A percentile compares a stretch with the other conserved stretches of the same genome.
Evolutionary conservation across 2,888 invertebrate species (phyloP).

Genomic region (Cheilosia urbana): DNA sequence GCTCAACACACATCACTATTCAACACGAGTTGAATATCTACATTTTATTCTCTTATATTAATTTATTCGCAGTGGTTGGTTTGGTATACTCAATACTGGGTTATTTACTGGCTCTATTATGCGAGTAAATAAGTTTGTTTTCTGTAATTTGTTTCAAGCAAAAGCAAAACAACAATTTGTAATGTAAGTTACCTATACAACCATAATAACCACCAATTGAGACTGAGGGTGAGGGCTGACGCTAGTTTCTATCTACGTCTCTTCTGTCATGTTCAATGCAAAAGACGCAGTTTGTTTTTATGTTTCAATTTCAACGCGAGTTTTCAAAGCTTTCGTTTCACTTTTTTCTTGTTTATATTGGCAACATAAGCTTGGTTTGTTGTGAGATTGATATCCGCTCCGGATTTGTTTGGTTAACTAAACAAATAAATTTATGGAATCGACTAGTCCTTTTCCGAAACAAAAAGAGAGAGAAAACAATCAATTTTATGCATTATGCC

Average conservation of each 20-base stretch:
- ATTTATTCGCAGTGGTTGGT: constrained; percentile 56
- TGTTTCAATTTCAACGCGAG: neutral
- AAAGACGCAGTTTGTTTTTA: neutral
- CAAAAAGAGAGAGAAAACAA: constrained; percentile 11
- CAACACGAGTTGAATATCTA: constrained; percentile 37
- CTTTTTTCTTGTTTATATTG: neutral
- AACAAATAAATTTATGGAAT: constrained; percentile 18
- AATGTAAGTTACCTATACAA: constrained; percentile 11
- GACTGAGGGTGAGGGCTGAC: no score
- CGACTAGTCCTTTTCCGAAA: neutral
- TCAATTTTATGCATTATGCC: neutral
- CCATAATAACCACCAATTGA: constrained; percentile 8
- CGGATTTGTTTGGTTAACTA: neutral
- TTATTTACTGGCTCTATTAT: constrained; percentile 34
- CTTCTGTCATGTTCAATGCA: neutral
- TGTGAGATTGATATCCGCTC: constrained; percentile 22
- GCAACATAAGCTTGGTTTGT: neutral
- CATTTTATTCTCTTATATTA: constrained; percentile 45
- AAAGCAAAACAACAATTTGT: constrained; percentile 7
- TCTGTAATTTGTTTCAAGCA: constrained; percentile 33
- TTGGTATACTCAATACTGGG: constrained; percentile 31
- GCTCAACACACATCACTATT: neutral
- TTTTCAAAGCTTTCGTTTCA: neutral
- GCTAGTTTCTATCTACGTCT: neutral
- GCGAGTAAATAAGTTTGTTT: constrained; percentile 6